Evolutionary conservation across 2,797 vertebrate genomes (phyloP).

Genomic region (Sphenodon punctatus): DNA sequence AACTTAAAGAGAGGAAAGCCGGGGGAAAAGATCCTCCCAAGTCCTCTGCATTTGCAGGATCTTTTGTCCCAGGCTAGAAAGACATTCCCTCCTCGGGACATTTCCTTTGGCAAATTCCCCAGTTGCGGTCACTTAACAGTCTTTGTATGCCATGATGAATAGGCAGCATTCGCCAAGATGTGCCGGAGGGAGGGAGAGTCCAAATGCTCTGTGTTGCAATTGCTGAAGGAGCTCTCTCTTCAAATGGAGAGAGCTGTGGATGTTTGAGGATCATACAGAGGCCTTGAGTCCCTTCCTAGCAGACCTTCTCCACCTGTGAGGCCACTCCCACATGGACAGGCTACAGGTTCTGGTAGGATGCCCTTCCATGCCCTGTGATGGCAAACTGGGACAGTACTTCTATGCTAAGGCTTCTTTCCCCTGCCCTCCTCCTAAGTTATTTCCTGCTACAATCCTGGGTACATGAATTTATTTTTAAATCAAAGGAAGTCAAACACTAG

Average conservation of each 20-base stretch:
- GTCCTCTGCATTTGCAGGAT: neutral
- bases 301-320: too few relatives aligned
- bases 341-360: too few relatives aligned
- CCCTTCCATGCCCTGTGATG: too few relatives aligned
- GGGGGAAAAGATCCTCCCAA: neutral
- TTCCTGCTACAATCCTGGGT: too few relatives aligned
- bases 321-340: too few relatives aligned
- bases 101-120: constrained; percentile 25
- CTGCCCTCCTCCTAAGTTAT: too few relatives aligned
- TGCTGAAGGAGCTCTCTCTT: neutral
- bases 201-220: neutral
- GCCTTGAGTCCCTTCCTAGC: too few relatives aligned
- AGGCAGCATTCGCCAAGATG: constrained; percentile 30
- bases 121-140: neutral
- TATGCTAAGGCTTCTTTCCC: too few relatives aligned
- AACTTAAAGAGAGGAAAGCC: neutral
- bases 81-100: neutral
- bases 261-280: constrained; percentile 17
- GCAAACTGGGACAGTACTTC: too few relatives aligned
- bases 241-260: neutral
- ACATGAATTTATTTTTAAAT: too few relatives aligned
- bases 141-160: constrained; percentile 25
- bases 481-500: too few relatives aligned
- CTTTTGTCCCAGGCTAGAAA: neutral
- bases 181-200: constrained; percentile 43